Evolutionary conservation across 2,888 invertebrate species (phyloP), one percentile per base, ranked within the genome.

Genomic region (Dicyrtoma fusca): DNA sequence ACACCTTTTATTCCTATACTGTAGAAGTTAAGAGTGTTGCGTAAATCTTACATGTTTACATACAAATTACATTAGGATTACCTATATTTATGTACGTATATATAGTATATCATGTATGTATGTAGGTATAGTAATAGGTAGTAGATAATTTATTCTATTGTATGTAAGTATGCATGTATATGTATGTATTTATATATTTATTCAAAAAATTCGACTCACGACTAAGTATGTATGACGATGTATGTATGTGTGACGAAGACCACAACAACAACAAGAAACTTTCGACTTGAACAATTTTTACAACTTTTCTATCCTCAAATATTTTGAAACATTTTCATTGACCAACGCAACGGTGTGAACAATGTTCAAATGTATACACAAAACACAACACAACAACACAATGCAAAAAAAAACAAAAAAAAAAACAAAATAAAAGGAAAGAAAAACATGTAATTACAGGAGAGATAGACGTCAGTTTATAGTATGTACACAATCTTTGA

Each of bases 11-110:
- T 34, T 34, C 4, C 3, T 34, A 34, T n/a, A 8, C 8, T 34
- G 8, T 34, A 34, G 34, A 5, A 34, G 34, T 34, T 5, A 34
- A 34, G 34, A 34, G 34, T 34, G 8, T 34, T 34, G 34, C 34
- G 34, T 34, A 34, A 42, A 42, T 42, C 61, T 42, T 61, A 42
- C 26, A 61, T 26, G n/a, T 34, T 61, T n/a, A 57, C 57, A 23
- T 57, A 57, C 57, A 23, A 25, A 25, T 5, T 26, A 57, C 26
- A 26, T 23, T 57, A 23, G 23, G 17, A 10, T 21, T 57, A 14
- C 34, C n/a, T n/a, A n/a, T 26, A 26, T 59, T 23, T 25, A 11
- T n/a, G 21, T 4, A 17, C 57, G 10, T 59, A 8, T 59, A 26
- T 23, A 23, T 59, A 34, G 10, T n/a, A 13, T n/a, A n/a, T n/a